Evolutionary conservation across 2,888 invertebrate genomes (phyloP), one percentile per base, ranked within the genome.

Genomic region (Pantelozetes paolii): DNA sequence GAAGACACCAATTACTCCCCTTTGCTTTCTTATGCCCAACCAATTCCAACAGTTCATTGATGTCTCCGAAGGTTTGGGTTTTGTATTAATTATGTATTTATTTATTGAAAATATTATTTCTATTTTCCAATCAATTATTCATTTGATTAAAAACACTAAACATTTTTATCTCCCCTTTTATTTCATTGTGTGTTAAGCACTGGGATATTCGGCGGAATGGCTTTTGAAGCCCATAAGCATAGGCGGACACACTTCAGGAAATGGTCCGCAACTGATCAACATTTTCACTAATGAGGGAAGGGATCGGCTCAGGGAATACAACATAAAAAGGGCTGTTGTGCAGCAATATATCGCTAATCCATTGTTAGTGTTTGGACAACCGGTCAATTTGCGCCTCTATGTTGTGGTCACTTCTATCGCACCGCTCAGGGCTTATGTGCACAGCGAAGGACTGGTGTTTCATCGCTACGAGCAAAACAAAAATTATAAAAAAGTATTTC

Each of bases 381-480:
- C 81, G 0, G 78, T 82, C 30, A 80, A 79, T 57, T 79, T 82
- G 28, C 79, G 80, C 28, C 75, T 81, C 9, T 81, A 80, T 73
- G 80, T 82, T 8, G 76, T 82, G 32, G 79, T 83, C 50, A 82
- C 82, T 15, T 82, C 82, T 0, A 72, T 82, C 40, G 77, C 78
- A 20, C 82, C 82, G 0, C 78, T 82, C 11, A 76, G 82, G 74
- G 80, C 81, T 18, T 82, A 82, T 75, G 76, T 82, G 3, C 81
- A 82, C 77, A 78, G 80, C 5, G 79, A 81, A 73, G 82, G 81
- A 5, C 74, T 81, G 57, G 81, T 81, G 9, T 78, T 79, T 74
- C 80, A 80, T 75, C 75, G 80, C 11, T 78, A 79, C 69, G 78
- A 78, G n/a, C 77, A 79, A 57, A 77, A 76, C 28, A 78, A 77